A percentile compares a stretch with the other conserved stretches of the same genome.
Conservation (phyloP, 2,113 vertebrate genomes). For the Semicossyphus pulcher region DNA sequence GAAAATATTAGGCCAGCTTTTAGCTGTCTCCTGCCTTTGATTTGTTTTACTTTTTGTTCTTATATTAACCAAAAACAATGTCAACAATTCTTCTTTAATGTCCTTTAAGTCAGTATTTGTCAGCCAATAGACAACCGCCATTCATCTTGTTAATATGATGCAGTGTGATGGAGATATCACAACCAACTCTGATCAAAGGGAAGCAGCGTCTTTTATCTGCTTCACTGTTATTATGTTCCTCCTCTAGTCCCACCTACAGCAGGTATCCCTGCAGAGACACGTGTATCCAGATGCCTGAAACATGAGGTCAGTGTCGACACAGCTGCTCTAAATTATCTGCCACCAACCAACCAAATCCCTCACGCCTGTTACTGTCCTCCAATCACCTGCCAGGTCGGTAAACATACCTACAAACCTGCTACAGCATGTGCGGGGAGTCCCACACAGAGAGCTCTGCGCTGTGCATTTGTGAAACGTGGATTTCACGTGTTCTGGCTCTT, state of each 20-base stretch:
- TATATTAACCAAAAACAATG: too few species aligned
- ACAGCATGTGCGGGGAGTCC: slow-evolving; percentile 34
- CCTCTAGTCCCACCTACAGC: slow-evolving; percentile 54
- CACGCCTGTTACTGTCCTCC: slow-evolving; percentile 28
- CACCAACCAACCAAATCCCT: slow-evolving; percentile 18
- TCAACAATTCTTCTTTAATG: too few species aligned
- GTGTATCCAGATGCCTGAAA: slow-evolving; percentile 60
- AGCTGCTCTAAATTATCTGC: slow-evolving; percentile 64
- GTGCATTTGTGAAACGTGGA: slow-evolving; percentile 9
- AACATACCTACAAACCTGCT: slow-evolving; percentile 49
- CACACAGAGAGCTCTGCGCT: neutral
- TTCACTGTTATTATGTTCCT: neutral
- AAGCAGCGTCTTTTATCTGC: neutral
- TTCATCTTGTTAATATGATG: neutral
- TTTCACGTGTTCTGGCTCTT: slow-evolving; percentile 47
- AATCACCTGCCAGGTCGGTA: slow-evolving; percentile 46
- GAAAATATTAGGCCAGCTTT: too few species aligned
- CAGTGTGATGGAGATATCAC: neutral
- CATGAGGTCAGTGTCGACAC: slow-evolving; percentile 63
- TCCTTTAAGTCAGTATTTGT: too few species aligned
- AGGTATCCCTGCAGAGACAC: slow-evolving; percentile 50
- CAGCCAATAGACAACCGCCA: too few species aligned
- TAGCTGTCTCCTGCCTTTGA: neutral
- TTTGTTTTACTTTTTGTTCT: too few species aligned
- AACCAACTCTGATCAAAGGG: neutral